phyloP scores from a whole-genome alignment of 2,113 vertebrate genomes.

The Campylomormyrus numenius region DNA sequence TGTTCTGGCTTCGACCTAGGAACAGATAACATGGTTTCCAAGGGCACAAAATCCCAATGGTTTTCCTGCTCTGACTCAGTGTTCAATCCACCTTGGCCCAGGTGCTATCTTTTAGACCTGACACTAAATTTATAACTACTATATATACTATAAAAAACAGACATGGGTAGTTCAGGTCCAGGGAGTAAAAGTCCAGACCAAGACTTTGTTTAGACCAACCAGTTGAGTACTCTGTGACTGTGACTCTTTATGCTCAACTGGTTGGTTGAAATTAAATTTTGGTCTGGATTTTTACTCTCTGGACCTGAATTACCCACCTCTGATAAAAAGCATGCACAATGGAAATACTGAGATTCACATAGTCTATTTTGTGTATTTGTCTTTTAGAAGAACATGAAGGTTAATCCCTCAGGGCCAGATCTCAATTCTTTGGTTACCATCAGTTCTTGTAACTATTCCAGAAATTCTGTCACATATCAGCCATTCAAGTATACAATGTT shows the following conservation, averaged over 20 bases:
- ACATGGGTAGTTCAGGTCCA: neutral
- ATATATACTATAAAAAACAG: neutral
- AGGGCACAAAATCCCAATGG: neutral
- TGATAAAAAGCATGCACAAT: neutral
- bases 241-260: neutral
- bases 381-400: neutral
- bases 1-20: neutral
- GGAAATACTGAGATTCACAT: neutral
- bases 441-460: neutral
- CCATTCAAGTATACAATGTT: neutral
- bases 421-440: neutral
- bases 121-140: neutral
- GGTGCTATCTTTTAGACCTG: neutral
- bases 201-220: neutral
- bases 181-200: neutral
- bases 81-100: neutral
- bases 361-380: neutral
- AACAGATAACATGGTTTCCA: neutral
- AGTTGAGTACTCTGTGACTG: neutral
- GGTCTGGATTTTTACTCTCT: neutral
- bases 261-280: neutral
- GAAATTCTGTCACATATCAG: neutral
- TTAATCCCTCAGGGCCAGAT: neutral
- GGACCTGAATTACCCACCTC: neutral
- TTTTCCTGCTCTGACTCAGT: neutral